phyloP scores from a whole-genome alignment of 2,888 invertebrate species.

The Selenia dentaria region DNA sequence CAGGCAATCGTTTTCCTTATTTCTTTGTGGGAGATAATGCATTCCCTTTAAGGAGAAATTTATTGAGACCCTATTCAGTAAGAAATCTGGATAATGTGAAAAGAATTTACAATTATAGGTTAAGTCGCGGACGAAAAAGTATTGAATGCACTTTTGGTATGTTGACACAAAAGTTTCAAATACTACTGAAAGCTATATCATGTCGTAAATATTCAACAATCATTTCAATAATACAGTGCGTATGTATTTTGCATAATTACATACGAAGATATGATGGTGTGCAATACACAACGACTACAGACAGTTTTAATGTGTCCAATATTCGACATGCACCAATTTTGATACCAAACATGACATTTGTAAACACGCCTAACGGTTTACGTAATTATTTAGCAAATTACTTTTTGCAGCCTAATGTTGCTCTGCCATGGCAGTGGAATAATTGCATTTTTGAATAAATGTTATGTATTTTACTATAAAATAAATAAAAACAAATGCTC shows the following conservation, averaged over 20 bases:
- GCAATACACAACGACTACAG: conserved; percentile 13
- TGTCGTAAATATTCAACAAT: conserved; percentile 7
- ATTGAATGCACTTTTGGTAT: conserved; percentile 28
- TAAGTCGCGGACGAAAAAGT: conserved; percentile 17
- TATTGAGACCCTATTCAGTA: conserved; percentile 21
- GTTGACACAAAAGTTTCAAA: conserved; percentile 2
- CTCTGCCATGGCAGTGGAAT: conserved; percentile 20
- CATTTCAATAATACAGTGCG: conserved; percentile 8
- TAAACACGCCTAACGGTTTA: conserved; percentile 17
- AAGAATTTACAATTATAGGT: conserved; percentile 27
- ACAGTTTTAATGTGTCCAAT: conserved; percentile 15
- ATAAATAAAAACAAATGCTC: conserved; percentile 14
- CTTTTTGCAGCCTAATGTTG: conserved; percentile 16
- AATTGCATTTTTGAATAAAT: conserved; percentile 16
- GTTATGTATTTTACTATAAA: conserved; percentile 8
- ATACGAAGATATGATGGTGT: conserved; percentile 12
- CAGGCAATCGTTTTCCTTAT: conserved; percentile 12
- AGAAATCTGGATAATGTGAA: conserved; percentile 18
- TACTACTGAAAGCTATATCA: no score
- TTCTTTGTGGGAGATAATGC: conserved; percentile 13
- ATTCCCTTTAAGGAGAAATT: no score
- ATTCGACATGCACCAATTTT: conserved; percentile 17
- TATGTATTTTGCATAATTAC: no score
- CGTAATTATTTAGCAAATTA: conserved; percentile 17
- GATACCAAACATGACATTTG: conserved; percentile 15